Evolutionary conservation across 1,140 invertebrate genomes (phyloP), one percentile per base, ranked within the genome.

Genomic region (Berghia stephanieae): DNA sequence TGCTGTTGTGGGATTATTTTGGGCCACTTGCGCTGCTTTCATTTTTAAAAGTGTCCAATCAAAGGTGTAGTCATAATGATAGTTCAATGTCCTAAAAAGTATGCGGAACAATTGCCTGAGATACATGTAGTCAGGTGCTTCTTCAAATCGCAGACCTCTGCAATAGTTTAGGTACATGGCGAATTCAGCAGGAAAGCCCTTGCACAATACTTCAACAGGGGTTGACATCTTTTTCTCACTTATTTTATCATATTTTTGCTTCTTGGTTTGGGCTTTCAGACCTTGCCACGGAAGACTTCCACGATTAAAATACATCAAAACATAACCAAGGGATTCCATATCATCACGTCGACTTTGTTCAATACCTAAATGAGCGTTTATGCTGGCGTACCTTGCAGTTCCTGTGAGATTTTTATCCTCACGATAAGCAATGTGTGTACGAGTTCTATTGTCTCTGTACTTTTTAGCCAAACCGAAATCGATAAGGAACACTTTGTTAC

Each of bases 11-110:
- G 82, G n/a, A n/a, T n/a, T 79, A 57, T 80, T 78, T 52, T 84
- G 82, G 44, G 83, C 83, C 24, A 84, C 84, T 40, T 80, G 83
- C 74, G 88, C 88, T 74, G 90, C 90, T 81, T 96, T 97, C 89
- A 98, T 97, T 89, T 99, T 98, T 87, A 99, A 91, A 94, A 99
- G 96, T 83, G 98, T 99, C 98, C 98, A 99, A 90, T 99, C 98
- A 91, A 99, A 99, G 82, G 96, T 97, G 91, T 99, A 99, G 91
- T 99, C 98, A 90, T 99, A 99, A 90, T 98, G 96, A 91, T 99
- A 98, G 91, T 99, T 99, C 85, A 99, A 93, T 80, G 98, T 99
- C 88, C 98, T 95, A 92, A 99, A 99, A 85, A 99, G 93, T 88
- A 99, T 99, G 86, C 97, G 95, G 92, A 98, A 99, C 74, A 99